Evolutionary conservation across 2,888 invertebrate species (phyloP).

Genomic region (Bruchidius siliquastri): DNA sequence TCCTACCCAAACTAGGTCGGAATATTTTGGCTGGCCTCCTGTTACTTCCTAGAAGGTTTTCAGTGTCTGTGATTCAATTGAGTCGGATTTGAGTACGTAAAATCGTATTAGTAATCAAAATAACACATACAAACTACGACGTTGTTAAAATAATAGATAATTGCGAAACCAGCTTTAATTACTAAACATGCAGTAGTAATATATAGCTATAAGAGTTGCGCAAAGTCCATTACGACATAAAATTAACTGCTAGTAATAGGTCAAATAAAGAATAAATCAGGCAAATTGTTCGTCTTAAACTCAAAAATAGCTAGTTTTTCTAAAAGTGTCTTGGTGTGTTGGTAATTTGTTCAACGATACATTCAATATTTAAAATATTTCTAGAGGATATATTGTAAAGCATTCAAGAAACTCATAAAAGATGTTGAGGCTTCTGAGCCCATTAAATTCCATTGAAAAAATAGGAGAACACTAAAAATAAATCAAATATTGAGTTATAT

Average conservation of each 20-base stretch:
- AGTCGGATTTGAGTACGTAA: not conserved
- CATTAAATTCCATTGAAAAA: too few relatives aligned
- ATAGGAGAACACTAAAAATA: too few relatives aligned
- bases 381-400: too few relatives aligned
- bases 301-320: not conserved
- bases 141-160: not conserved
- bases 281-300: not conserved
- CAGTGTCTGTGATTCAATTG: not conserved
- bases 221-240: not conserved
- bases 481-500: too few relatives aligned
- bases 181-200: conserved; percentile 2
- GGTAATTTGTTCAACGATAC: too few relatives aligned
- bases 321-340: not conserved
- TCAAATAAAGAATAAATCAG: not conserved
- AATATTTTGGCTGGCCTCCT: not conserved
- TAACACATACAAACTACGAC: not conserved
- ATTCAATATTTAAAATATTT: too few relatives aligned
- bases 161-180: not conserved
- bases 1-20: too few relatives aligned
- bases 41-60: not conserved
- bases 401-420: too few relatives aligned
- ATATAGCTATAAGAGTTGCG: not conserved
- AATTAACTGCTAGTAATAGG: not conserved
- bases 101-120: not conserved
- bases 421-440: too few relatives aligned